Evolutionary conservation across 2,113 vertebrate genomes (phyloP).

Genomic region (Crocuta crocuta): DNA sequence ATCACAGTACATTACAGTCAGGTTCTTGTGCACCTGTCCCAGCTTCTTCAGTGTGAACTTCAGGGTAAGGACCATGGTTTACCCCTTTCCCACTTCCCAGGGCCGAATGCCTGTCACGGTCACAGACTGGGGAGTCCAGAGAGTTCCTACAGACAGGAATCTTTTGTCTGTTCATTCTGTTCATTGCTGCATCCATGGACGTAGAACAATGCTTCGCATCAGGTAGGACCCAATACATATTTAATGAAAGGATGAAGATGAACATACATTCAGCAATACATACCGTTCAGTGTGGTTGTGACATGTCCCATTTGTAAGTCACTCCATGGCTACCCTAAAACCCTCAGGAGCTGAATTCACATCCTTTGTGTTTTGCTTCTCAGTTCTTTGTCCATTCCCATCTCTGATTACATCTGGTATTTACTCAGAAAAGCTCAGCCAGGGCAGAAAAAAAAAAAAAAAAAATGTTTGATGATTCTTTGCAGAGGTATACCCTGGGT

Average conservation of each 20-base stretch:
- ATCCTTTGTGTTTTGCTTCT: background rate
- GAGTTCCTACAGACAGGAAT: background rate
- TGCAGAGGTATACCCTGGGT: background rate
- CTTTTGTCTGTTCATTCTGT: background rate
- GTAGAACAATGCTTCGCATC: background rate
- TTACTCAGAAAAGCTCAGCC: background rate
- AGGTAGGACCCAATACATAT: background rate
- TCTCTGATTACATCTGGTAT: background rate
- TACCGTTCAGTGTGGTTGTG: background rate
- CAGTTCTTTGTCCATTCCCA: background rate
- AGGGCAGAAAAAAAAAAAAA: background rate
- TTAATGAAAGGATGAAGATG: background rate
- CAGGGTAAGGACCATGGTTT: background rate
- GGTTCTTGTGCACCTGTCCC: background rate
- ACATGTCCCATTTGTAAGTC: background rate
- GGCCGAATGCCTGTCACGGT: background rate
- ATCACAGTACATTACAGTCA: fast-evolving
- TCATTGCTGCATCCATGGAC: background rate
- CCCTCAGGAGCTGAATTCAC: background rate
- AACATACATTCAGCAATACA: background rate
- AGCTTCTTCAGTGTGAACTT: background rate
- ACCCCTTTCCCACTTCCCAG: background rate
- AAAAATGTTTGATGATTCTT: background rate
- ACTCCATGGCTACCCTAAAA: background rate
- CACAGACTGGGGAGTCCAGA: background rate